A percentile compares a stretch with the other conserved stretches of the same genome.
Evolutionary conservation across 2,888 invertebrate genomes (phyloP).

Genomic region (Drosophila histrio): DNA sequence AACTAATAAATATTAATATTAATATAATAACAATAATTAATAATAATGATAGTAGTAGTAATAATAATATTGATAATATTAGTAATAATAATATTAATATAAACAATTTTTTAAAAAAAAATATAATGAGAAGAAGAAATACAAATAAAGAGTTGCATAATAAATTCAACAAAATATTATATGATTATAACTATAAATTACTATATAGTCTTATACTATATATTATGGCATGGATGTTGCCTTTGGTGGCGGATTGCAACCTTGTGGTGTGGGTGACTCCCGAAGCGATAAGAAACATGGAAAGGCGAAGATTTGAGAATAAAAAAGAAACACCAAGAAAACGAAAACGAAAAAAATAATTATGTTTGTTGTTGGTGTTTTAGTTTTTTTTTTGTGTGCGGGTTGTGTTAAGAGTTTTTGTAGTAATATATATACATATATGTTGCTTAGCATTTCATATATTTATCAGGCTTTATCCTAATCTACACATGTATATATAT

Average conservation of each 20-base stretch:
- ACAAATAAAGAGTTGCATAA: no score
- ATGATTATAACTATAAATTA: neutral
- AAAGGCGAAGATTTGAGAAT: neutral
- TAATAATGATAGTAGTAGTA: no score
- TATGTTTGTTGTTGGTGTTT: neutral
- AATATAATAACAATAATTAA: no score
- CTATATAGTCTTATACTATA: neutral
- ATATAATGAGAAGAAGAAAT: no score
- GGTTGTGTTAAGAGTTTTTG: conserved; percentile 25
- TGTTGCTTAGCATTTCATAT: conserved; percentile 21
- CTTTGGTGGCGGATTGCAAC: neutral
- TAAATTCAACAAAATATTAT: no score
- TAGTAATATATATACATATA: conserved; percentile 15
- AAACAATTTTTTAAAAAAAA: no score
- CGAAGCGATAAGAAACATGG: conserved; percentile 4
- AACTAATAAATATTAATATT: no score
- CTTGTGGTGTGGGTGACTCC: conserved; percentile 11
- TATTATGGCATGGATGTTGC: neutral
- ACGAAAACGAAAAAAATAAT: neutral
- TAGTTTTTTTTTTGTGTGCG: conserved; percentile 33
- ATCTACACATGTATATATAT: conserved; percentile 23
- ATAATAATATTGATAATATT: no score
- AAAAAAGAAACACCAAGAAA: neutral
- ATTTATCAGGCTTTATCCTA: conserved; percentile 55
- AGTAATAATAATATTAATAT: no score